Evolutionary conservation across 2,888 invertebrate genomes (phyloP).

Genomic region (Pyrgus malvae): DNA sequence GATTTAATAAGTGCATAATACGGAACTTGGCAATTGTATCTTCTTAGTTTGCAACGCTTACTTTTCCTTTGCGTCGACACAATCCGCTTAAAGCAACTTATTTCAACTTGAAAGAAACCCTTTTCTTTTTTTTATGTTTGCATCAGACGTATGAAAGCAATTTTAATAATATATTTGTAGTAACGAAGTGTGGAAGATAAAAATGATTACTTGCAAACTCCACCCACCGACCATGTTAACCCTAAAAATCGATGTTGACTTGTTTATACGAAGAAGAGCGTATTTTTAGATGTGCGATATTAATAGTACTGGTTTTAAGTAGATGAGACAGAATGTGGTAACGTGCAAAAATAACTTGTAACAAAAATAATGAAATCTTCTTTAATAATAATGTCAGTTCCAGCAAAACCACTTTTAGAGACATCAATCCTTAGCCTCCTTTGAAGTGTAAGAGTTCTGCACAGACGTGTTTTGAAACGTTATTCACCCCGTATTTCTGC

Average conservation of each 20-base stretch:
- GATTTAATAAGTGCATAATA: no score
- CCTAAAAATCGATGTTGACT: slow-evolving; percentile 14
- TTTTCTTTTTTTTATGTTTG: not conserved
- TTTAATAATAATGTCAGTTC: not conserved
- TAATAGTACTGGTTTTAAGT: not conserved
- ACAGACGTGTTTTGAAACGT: slow-evolving; percentile 7
- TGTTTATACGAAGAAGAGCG: not conserved
- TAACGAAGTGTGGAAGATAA: not conserved
- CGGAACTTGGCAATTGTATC: no score
- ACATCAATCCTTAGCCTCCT: not conserved
- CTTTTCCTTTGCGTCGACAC: no score
- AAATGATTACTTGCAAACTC: not conserved
- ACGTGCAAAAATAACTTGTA: slow-evolving; percentile 4
- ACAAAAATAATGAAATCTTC: not conserved
- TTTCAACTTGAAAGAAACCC: not conserved
- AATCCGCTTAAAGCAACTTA: no score
- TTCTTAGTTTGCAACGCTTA: no score
- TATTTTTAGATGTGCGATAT: not conserved
- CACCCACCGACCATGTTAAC: slow-evolving; percentile 5
- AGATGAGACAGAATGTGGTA: not conserved
- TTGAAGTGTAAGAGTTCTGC: slow-evolving; percentile 7
- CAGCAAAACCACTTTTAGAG: not conserved
- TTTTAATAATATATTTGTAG: slow-evolving; percentile 3
- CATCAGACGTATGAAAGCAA: not conserved
- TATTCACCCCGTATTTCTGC: slow-evolving; percentile 13